Conservation (phyloP, 2,113 vertebrate genomes). For the Salvelinus fontinalis region DNA sequence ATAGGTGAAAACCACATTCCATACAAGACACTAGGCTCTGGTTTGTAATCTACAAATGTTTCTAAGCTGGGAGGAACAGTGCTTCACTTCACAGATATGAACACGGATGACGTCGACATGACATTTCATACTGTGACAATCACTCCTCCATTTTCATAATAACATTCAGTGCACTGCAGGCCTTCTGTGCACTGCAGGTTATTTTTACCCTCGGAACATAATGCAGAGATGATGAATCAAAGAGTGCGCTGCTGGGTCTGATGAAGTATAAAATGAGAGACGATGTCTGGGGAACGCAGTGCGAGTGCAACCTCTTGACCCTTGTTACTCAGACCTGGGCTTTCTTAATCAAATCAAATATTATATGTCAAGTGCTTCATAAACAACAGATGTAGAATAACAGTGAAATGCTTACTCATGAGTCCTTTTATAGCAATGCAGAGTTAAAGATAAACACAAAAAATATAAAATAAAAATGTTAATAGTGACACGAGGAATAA, state of each 20-base stretch:
- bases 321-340: constrained; percentile 6
- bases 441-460: too few species aligned
- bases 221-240: background rate
- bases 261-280: background rate
- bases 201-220: background rate
- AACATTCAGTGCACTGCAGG: constrained; percentile 1
- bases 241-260: background rate
- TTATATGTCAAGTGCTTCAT: too few species aligned
- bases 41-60: background rate
- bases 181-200: background rate
- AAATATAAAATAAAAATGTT: too few species aligned
- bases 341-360: constrained; percentile 32
- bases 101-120: background rate
- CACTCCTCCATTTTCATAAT: constrained; percentile 3
- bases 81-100: background rate
- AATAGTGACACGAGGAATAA: too few species aligned
- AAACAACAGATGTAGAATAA: too few species aligned
- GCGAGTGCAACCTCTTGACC: constrained; percentile 28
- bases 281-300: constrained; percentile 3
- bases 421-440: too few species aligned
- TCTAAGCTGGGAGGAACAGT: background rate
- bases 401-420: too few species aligned
- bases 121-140: constrained; percentile 3
- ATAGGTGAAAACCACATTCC: background rate
- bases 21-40: background rate